Evolutionary conservation across 2,797 vertebrate species (phyloP).

Genomic region (Catostomus latipinnis): DNA sequence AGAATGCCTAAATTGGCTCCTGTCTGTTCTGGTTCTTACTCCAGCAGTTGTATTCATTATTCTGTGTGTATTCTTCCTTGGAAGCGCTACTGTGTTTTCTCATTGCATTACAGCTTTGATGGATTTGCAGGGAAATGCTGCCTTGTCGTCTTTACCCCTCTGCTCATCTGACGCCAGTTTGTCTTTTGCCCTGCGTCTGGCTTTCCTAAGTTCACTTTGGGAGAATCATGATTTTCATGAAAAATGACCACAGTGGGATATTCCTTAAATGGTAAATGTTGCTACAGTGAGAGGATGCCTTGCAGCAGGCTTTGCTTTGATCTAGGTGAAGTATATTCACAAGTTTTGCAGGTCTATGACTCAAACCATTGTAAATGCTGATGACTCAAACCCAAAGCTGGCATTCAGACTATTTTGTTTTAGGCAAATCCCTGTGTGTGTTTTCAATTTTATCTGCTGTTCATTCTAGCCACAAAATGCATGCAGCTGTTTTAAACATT

Average conservation of each 20-base stretch:
- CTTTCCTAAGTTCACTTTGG: slow-evolving; percentile 52
- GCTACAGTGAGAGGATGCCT: slow-evolving; percentile 17
- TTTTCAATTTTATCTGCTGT: slow-evolving; percentile 9
- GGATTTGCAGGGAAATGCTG: slow-evolving; percentile 39
- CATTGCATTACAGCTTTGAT: slow-evolving; percentile 56
- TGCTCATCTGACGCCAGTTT: slow-evolving; percentile 53
- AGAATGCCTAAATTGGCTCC: slow-evolving; percentile 5
- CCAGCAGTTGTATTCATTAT: neutral
- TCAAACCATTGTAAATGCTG: slow-evolving; percentile 32
- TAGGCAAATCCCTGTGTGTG: neutral
- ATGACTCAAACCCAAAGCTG: slow-evolving; percentile 25
- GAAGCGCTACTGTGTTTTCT: slow-evolving; percentile 37
- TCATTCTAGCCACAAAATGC: neutral
- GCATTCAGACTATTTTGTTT: neutral
- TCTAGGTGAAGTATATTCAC: slow-evolving; percentile 25
- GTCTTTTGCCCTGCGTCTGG: slow-evolving; percentile 53
- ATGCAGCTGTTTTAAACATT: slow-evolving; percentile 16
- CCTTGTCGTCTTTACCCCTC: slow-evolving; percentile 43
- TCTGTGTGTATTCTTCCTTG: slow-evolving; percentile 28
- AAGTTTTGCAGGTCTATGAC: slow-evolving; percentile 3
- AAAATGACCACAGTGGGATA: slow-evolving; percentile 44
- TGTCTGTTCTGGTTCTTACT: slow-evolving; percentile 16
- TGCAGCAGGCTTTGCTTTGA: slow-evolving; percentile 10
- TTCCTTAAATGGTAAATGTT: slow-evolving; percentile 38
- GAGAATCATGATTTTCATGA: slow-evolving; percentile 51